Percentiles rank a stretch among this genome's conserved stretches.
Conservation (phyloP, 2,113 vertebrate genomes). For the Balaenoptera acutorostrata region DNA sequence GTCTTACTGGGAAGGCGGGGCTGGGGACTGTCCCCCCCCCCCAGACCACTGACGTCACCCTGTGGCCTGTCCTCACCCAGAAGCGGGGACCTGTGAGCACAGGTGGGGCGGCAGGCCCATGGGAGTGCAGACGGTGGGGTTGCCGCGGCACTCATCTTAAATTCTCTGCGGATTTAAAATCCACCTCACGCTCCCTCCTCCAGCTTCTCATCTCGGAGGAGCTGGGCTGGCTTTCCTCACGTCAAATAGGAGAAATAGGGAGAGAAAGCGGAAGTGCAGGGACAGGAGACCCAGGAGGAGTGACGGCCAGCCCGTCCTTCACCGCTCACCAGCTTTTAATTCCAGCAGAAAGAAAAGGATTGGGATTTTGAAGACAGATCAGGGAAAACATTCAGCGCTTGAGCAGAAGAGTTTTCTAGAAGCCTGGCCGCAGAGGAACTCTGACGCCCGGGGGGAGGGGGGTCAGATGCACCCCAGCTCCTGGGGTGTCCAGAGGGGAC, state of each 20-base stretch:
- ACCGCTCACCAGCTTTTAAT: accelerated
- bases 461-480: background rate
- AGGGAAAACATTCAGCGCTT: background rate
- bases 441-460: background rate
- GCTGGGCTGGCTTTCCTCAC: background rate
- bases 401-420: slow-evolving; percentile 9
- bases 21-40: background rate
- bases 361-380: background rate
- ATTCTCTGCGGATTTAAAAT: slow-evolving; percentile 11
- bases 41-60: background rate
- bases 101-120: accelerated
- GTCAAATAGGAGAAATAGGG: background rate
- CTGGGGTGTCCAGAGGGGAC: accelerated
- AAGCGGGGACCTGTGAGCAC: accelerated
- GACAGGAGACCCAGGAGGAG: background rate
- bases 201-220: background rate
- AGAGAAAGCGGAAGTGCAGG: background rate
- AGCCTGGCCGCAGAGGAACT: background rate
- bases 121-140: accelerated
- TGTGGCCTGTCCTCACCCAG: background rate
- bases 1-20: background rate
- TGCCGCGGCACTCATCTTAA: background rate
- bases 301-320: accelerated
- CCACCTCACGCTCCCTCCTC: background rate
- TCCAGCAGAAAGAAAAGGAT: accelerated